These are phyloP conservation scores for Teleiodes luculella DNA, from an alignment of 2,888 invertebrate genomes.

Conservation along the genomic window DNA sequence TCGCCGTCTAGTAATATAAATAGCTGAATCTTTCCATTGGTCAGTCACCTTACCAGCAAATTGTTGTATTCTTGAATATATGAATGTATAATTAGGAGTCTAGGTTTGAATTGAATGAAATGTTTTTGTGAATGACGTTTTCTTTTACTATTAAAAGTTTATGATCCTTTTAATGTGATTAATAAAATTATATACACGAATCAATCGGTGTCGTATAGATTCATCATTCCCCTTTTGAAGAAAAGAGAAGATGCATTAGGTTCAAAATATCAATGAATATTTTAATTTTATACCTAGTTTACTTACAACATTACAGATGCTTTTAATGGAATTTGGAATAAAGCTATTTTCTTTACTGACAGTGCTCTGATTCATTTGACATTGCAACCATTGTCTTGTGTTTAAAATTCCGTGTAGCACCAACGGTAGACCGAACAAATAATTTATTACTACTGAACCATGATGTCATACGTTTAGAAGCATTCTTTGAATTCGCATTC, in stretches of 20 bases:
- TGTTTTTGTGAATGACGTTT: slow-evolving; percentile 5
- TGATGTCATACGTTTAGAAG: slow-evolving; percentile 55
- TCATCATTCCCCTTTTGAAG: no score
- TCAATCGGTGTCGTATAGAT: no score
- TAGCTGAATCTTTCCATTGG: slow-evolving; percentile 6
- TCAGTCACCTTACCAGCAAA: slow-evolving; percentile 11
- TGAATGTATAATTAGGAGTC: slow-evolving; percentile 3
- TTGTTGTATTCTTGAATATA: background rate
- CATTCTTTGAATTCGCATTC: slow-evolving; percentile 55
- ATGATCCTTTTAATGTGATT: background rate
- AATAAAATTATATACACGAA: no score
- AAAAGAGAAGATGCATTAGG: no score
- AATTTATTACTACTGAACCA: slow-evolving; percentile 20
- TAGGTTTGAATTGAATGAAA: background rate
- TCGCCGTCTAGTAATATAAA: background rate
- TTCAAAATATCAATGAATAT: no score
- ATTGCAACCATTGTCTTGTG: background rate
- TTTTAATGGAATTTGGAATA: no score
- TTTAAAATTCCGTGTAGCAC: slow-evolving; percentile 6
- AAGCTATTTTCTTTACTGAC: no score
- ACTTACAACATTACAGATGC: no score
- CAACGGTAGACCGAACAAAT: slow-evolving; percentile 4
- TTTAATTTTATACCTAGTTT: no score
- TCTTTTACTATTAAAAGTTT: background rate
- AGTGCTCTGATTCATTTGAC: background rate